Base-by-base conservation (phyloP, 2,797 vertebrate species). In the Acanthurus tractus region DNA sequence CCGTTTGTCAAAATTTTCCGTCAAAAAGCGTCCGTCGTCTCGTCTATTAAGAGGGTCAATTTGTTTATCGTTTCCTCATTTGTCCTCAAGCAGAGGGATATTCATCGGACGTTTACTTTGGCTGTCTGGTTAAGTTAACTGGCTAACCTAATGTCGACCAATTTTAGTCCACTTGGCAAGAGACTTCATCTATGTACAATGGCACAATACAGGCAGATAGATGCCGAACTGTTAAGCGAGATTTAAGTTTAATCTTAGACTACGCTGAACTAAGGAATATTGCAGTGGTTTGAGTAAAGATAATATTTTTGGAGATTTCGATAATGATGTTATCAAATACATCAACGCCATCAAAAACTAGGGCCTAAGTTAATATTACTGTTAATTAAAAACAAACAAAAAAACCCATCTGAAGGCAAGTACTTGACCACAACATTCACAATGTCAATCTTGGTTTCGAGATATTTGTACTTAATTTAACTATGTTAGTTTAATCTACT, bases 121-220 rank as follows among this genome's bases (percentile, higher is more conserved):
- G 36, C 25, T 5, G 0, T 11, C 1, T 22, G 2, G 18, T 8
- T 3, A 25, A 63, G 22, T 23, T 5, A 62, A 63, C 29, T 36
- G 46, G 70, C 79, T 82, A 86, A 49, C 81, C 83, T 90, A 79
- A 78, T n/a, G 70, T 22, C 54, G 69, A 20, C 70, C 23, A 25
- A 22, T 54, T 73, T 12, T 22, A 40, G 13, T 49, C 17, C 29
- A 17, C n/a, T 77, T 70, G 63, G 38, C 11, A 25, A 3, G 59
- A 58, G 20, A 15, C 50, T 62, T 1, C 38, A 53, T 67, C 54
- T 20, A 17, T 73, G 36, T 48, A 58, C 11, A 5, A 1, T 15
- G 53, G 3, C 38, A 45, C 8, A 36, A 3, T 2, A 53, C 36
- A 49, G 44, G 3, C n/a, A 29, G 25, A 12, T 6, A 44, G 11